These are phyloP conservation scores for Podarcis muralis DNA, from an alignment of 2,113 vertebrate genomes.

Conservation along the genomic window DNA sequence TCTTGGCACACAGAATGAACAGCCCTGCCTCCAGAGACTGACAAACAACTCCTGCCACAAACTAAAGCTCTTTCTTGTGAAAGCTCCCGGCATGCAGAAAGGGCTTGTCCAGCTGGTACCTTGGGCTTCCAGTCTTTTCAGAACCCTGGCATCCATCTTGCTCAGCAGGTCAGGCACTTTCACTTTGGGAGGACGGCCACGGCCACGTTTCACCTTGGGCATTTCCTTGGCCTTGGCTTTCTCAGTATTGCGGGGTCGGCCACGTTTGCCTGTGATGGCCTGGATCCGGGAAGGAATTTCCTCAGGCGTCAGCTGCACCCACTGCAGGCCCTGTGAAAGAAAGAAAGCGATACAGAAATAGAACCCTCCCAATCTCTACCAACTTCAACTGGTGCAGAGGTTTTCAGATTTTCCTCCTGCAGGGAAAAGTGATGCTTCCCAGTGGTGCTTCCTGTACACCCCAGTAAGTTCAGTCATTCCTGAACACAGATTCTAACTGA, in stretches of 20 bases:
- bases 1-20: slow-evolving; percentile 22
- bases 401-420: not conserved
- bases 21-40: slow-evolving; percentile 13
- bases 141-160: slow-evolving; percentile 87
- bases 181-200: slow-evolving; percentile 91
- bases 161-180: slow-evolving; percentile 87
- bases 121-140: slow-evolving; percentile 88
- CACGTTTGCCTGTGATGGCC: slow-evolving; percentile 94
- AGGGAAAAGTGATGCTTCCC: not conserved
- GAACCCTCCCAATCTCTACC: not conserved
- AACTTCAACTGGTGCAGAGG: not conserved
- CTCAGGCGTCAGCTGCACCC: slow-evolving; percentile 88
- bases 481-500: not conserved
- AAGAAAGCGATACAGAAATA: not conserved
- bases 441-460: not conserved
- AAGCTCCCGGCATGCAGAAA: slow-evolving; percentile 2
- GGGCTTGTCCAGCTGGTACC: slow-evolving; percentile 67
- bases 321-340: slow-evolving; percentile 82
- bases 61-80: not conserved
- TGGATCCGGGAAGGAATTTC: slow-evolving; percentile 95
- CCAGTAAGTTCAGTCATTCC: not conserved
- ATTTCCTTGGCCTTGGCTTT: slow-evolving; percentile 75
- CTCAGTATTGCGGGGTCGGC: slow-evolving; percentile 93
- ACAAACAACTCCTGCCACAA: slow-evolving; percentile 15
- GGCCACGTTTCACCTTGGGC: slow-evolving; percentile 72